Percentiles rank a stretch among this genome's conserved stretches.
Evolutionary conservation across 2,888 invertebrate species (phyloP).

Genomic region (Tuberolachnus salignus): DNA sequence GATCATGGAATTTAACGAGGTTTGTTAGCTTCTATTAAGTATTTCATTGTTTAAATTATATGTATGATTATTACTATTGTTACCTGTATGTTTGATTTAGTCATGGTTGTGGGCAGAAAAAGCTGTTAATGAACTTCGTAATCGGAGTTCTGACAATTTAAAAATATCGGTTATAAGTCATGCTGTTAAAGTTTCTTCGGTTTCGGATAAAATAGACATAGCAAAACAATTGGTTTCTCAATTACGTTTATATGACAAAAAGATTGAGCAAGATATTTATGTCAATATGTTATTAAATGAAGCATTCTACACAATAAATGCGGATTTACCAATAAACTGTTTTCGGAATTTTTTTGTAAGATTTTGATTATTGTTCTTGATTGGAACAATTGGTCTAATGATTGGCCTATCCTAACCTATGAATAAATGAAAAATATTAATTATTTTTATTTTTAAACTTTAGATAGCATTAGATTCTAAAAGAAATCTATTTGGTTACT

Average conservation of each 20-base stretch:
- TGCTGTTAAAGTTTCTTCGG: conserved; percentile 29
- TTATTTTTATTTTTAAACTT: not conserved
- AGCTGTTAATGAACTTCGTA: conserved; percentile 40
- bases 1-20: conserved; percentile 44
- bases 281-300: conserved; percentile 40
- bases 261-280: conserved; percentile 29
- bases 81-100: no score
- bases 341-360: conserved; percentile 35
- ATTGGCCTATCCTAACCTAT: no score
- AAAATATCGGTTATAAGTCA: conserved; percentile 33
- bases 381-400: no score
- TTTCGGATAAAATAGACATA: conserved; percentile 23
- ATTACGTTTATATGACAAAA: conserved; percentile 30
- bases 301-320: conserved; percentile 38
- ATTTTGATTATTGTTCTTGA: not conserved
- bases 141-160: conserved; percentile 3
- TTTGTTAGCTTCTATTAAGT: not conserved
- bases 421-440: not conserved
- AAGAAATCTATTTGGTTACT: conserved; percentile 50
- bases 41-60: not conserved
- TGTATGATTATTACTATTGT: no score
- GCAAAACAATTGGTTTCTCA: conserved; percentile 42
- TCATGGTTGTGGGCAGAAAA: conserved; percentile 42
- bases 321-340: conserved; percentile 39
- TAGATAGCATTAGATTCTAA: conserved; percentile 45